These are phyloP conservation scores for Scrobipalpa atriplicella DNA, from an alignment of 2,888 invertebrate genomes.

Conservation along the genomic window DNA sequence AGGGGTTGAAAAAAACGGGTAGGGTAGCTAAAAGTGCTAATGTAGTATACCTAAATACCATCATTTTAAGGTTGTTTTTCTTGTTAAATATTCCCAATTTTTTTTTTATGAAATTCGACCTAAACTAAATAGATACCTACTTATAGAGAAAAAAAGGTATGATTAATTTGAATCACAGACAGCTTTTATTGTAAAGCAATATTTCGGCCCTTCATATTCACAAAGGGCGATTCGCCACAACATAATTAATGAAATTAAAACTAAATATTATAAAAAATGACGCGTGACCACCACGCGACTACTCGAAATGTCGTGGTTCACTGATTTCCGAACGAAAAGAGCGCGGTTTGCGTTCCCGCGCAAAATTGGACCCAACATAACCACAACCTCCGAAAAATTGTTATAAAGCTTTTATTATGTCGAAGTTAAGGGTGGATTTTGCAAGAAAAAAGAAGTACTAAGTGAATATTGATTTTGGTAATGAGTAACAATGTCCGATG, in stretches of 20 bases:
- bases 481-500: conserved; percentile 54
- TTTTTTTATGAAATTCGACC: no score
- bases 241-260: conserved; percentile 72
- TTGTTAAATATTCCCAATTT: no score
- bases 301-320: conserved; percentile 64
- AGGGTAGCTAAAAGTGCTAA: background rate
- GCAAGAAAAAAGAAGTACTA: conserved; percentile 24
- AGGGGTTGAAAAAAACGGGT: background rate
- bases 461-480: conserved; percentile 32
- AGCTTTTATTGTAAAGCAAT: conserved; percentile 18
- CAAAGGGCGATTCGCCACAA: conserved; percentile 51
- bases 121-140: no score
- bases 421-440: conserved; percentile 41
- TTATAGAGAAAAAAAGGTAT: no score
- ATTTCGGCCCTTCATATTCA: conserved; percentile 8
- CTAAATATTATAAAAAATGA: conserved; percentile 62
- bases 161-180: background rate
- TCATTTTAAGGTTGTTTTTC: no score
- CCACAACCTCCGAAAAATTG: conserved; percentile 8
- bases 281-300: conserved; percentile 70
- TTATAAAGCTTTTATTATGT: conserved; percentile 26
- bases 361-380: conserved; percentile 48
- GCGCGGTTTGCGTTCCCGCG: conserved; percentile 54
- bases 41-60: no score
- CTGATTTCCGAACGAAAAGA: conserved; percentile 59